These are phyloP conservation scores for Nebria ingens DNA, from an alignment of 1,140 invertebrate genomes.

Conservation along the genomic window DNA sequence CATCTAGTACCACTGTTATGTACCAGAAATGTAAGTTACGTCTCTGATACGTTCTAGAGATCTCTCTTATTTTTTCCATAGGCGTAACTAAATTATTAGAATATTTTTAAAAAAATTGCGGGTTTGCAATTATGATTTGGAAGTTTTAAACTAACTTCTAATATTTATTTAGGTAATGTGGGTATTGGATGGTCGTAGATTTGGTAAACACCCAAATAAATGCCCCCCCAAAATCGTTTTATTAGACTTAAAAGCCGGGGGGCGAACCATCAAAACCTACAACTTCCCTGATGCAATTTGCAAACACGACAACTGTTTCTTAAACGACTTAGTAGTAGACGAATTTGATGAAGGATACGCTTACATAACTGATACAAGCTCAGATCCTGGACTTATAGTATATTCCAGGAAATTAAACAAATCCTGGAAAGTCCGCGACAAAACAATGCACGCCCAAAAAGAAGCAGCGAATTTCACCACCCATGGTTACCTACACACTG, in stretches of 20 bases:
- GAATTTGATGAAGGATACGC: conserved; percentile 53
- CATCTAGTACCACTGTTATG: no score
- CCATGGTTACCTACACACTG: conserved; percentile 40
- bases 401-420: conserved; percentile 47
- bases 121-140: no score
- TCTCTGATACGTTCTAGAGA: no score
- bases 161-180: no score
- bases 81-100: no score
- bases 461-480: conserved; percentile 46
- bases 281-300: conserved; percentile 40
- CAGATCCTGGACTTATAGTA: conserved; percentile 59
- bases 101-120: no score
- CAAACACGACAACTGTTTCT: conserved; percentile 39
- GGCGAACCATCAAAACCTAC: conserved; percentile 40
- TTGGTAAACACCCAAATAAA: conserved; percentile 26
- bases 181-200: conserved; percentile 55
- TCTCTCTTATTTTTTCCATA: no score
- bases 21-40: no score
- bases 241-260: conserved; percentile 48
- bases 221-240: conserved; percentile 57
- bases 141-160: no score
- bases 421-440: conserved; percentile 56
- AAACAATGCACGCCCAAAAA: conserved; percentile 46
- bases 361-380: conserved; percentile 57
- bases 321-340: conserved; percentile 59